Conservation (phyloP, 2,888 invertebrate species). For the Ophion costatus region DNA sequence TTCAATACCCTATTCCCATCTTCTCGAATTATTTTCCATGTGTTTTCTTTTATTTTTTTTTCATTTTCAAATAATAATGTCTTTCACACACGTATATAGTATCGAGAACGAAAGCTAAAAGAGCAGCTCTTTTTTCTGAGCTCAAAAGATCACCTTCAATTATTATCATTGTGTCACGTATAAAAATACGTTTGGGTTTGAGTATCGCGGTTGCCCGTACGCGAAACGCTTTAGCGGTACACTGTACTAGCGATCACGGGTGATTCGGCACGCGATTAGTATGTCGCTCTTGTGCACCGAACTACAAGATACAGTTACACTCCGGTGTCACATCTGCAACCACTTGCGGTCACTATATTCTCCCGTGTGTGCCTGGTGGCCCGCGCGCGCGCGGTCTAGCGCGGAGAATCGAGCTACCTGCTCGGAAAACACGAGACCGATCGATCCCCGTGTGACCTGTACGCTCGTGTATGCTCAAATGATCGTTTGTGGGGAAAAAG, state of each 20-base stretch:
- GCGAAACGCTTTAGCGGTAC: conserved; percentile 70
- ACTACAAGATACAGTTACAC: conserved; percentile 74
- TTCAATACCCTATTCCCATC: too few relatives aligned
- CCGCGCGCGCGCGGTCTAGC: conserved; percentile 1
- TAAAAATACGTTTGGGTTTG: not conserved
- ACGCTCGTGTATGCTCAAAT: not conserved
- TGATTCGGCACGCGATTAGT: conserved; percentile 76
- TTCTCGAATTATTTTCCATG: too few relatives aligned
- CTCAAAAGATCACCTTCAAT: not conserved
- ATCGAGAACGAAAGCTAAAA: too few relatives aligned
- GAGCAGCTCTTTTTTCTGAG: not conserved
- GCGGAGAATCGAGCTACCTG: not conserved
- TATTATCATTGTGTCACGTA: not conserved
- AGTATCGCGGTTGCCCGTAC: conserved; percentile 4
- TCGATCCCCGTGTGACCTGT: not conserved
- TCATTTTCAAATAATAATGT: too few relatives aligned
- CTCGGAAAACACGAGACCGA: conserved; percentile 6
- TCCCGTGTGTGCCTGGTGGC: not conserved
- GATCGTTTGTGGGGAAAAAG: not conserved
- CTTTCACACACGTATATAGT: too few relatives aligned
- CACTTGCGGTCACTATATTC: conserved; percentile 34
- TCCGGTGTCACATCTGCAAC: conserved; percentile 8
- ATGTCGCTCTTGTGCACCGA: conserved; percentile 70
- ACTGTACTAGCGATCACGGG: conserved; percentile 49
- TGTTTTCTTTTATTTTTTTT: too few relatives aligned